Base-by-base conservation (phyloP, 2,888 invertebrate genomes). In the Drosophila mercatorum region DNA sequence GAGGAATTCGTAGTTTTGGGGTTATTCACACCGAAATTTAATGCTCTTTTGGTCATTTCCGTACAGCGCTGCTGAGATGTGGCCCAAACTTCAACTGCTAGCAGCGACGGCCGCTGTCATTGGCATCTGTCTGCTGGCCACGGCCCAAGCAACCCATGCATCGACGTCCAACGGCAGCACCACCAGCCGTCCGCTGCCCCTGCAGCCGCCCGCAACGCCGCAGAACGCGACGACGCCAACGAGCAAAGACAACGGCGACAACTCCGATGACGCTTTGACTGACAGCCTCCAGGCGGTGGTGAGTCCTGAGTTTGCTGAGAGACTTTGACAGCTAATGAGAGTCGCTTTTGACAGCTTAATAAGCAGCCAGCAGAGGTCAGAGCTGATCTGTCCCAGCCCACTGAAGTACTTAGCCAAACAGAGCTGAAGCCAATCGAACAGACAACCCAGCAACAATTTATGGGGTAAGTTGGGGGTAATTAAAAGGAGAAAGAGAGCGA, bases 181-280 rank as follows among this genome's bases (percentile, higher is more conserved):
- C 38, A 70, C 71, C 58, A 61, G 52, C 34, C 52, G 70, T 67
- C 73, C 71, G 31, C 69, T 82, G 67, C 86, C 90, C 49, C 71
- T 90, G 70, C 90, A 90, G 60, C 83, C 84, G 62, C 82, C 85
- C 7, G 58, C 51, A 49, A 44, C 31, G 46, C 75, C 88, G 41
- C 78, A 82, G 65, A 91, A 90, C 81, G 80, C 88, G 81, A 88
- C 91, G 80, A 84, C 82, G 70, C 80, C 83, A 59, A 84, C 86
- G 40, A 79, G 49, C 60, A 60, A n/a, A 59, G 56, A 77, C 85
- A 79, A 86, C 89, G 79, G 80, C 73, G 73, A 56, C 22, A 44
- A 57, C 43, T 61, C 68, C 71, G 62, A 47, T 17, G 71, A 77
- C 58, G 66, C 53, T 14, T 47, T 67, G 68, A 67, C 41, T 61